Percentiles rank a stretch among this genome's conserved stretches.
Conservation (phyloP, 2,797 vertebrate species). For the Cyclopterus lumpus region DNA sequence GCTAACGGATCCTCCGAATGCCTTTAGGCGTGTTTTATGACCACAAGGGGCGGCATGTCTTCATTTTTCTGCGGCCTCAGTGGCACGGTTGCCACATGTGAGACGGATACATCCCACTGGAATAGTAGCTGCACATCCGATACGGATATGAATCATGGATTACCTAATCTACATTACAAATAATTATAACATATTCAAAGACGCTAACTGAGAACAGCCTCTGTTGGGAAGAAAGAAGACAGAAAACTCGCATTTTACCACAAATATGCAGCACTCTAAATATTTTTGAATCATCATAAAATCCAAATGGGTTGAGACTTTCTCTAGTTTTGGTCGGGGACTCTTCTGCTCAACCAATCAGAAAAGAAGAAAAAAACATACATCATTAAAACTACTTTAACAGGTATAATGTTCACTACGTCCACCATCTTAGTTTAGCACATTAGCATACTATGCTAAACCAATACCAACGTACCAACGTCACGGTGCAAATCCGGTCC, state of each 20-base stretch:
- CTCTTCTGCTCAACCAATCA: neutral
- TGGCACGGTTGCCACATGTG: conserved; percentile 39
- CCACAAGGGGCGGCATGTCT: conserved; percentile 34
- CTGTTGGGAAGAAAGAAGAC: neutral
- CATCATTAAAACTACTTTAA: neutral
- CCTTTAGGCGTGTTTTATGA: conserved; percentile 36
- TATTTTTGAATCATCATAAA: neutral
- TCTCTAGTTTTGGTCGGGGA: neutral
- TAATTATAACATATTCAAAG: neutral
- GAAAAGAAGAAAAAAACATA: neutral
- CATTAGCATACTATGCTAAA: neutral
- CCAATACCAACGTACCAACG: too few species aligned
- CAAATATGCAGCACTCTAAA: neutral
- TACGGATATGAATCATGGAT: neutral
- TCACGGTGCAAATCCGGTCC: too few species aligned
- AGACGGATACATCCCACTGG: conserved; percentile 28
- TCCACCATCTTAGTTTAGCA: neutral
- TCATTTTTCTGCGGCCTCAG: conserved; percentile 37
- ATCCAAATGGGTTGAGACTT: neutral
- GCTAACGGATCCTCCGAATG: conserved; percentile 37
- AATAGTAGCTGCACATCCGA: conserved; percentile 2
- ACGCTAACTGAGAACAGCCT: neutral
- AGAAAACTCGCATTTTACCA: neutral
- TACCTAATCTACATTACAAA: neutral
- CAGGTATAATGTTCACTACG: neutral